Evolutionary conservation across 2,888 invertebrate species (phyloP).

Genomic region (Lasioglossum zephyrum): DNA sequence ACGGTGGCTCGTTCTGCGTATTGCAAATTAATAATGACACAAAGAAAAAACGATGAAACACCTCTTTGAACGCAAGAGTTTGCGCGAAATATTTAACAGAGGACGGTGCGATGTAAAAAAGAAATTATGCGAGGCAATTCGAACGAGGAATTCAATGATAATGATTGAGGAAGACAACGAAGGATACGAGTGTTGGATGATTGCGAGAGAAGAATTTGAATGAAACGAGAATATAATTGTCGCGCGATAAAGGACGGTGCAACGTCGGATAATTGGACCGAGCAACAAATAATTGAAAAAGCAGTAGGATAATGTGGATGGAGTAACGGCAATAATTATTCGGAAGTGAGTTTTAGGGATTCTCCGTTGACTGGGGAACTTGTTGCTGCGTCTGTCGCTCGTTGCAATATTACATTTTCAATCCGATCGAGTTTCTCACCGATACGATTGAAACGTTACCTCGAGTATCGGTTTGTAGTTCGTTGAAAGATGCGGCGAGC

Average conservation of each 20-base stretch:
- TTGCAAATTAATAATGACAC: no score
- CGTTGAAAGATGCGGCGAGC: neutral
- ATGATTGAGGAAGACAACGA: no score
- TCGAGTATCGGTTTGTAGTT: neutral
- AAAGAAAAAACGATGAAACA: no score
- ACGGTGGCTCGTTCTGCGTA: constrained; percentile 1
- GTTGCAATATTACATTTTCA: neutral
- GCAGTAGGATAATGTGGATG: neutral
- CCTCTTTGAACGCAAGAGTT: no score
- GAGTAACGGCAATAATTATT: neutral
- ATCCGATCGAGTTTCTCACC: neutral
- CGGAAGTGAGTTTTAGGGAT: neutral
- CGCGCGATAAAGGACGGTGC: neutral
- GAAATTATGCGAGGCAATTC: no score
- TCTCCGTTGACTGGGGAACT: neutral
- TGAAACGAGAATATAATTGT: neutral
- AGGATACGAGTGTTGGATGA: no score
- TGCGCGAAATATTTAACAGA: no score
- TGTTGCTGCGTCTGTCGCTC: neutral
- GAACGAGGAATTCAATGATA: no score
- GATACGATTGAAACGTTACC: neutral
- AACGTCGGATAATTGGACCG: neutral
- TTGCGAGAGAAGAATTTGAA: neutral
- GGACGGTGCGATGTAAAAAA: no score
- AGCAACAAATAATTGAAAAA: neutral